Evolutionary conservation across 2,113 vertebrate species (phyloP), one percentile per base, ranked within the genome.

Genomic region (Helogale parvula): DNA sequence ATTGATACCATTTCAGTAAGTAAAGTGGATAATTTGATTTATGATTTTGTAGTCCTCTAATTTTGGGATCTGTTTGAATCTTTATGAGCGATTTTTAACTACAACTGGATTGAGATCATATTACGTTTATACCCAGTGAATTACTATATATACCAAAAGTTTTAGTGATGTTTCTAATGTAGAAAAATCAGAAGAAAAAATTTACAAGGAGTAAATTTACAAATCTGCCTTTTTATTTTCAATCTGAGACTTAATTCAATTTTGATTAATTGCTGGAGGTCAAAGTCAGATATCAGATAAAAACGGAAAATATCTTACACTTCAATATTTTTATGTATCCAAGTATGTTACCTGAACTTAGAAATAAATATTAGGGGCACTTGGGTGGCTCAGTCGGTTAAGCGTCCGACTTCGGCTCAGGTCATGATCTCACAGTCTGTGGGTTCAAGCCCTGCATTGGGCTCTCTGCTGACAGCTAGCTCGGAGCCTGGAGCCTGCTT

Each of bases 11-110:
- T 97, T 94, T 98, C 76, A 85, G 68, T 82, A 96, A 90, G 93
- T 88, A 88, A 95, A 98, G 13, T 88, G 25, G 50, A 52, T 50
- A 74, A 57, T 95, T 96, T 97, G 87, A 97, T 90, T 98, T 83
- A 88, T 95, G 29, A 82, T 85, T 93, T 97, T 83, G 83, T 92
- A 52, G 72, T 54, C 25, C n/a, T 96, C 50, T 72, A 38, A 65
- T 74, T 66, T 82, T 14, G 45, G 94, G 15, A 63, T 91, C 38
- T 93, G 35, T 66, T 31, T 69, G 92, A 92, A 66, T 97, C 54
- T 90, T 91, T 96, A 80, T 95, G 65, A 96, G 47, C 21, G 16
- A 72, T 88, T 96, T 96, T 97, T 21, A 93, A 65, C 47, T 66
- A 15, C 17, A 66, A 41, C 63, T 54, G 33, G 54, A 86, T 90